phyloP scores from a whole-genome alignment of 2,888 invertebrate genomes.

The Hypsopygia costalis region DNA sequence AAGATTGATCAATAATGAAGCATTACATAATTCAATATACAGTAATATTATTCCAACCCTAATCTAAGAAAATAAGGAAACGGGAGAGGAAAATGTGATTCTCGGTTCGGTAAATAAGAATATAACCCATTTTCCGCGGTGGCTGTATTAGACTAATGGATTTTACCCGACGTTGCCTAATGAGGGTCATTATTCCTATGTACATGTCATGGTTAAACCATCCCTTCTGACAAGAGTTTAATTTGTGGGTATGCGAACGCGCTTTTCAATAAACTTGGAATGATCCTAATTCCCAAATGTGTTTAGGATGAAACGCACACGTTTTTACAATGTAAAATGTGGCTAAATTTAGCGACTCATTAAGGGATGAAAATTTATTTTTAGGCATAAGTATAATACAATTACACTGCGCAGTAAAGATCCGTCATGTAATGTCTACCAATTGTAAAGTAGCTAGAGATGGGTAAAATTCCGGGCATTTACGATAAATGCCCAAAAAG shows the following conservation, averaged over 20 bases:
- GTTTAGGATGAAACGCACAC: not conserved
- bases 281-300: not conserved
- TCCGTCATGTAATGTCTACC: too few relatives aligned
- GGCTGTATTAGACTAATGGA: constrained; percentile 9
- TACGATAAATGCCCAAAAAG: too few relatives aligned
- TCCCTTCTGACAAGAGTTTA: constrained; percentile 10
- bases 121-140: constrained; percentile 6
- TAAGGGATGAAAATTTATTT: too few relatives aligned
- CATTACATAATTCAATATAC: not conserved
- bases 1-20: not conserved
- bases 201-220: constrained; percentile 6
- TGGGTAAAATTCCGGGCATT: too few relatives aligned
- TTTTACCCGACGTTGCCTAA: constrained; percentile 9
- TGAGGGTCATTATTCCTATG: constrained; percentile 7
- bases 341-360: too few relatives aligned
- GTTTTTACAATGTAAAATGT: too few relatives aligned
- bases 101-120: constrained; percentile 7
- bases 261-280: not conserved
- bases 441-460: too few relatives aligned
- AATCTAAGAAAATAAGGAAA: constrained; percentile 7
- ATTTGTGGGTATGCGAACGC: constrained; percentile 2
- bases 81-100: constrained; percentile 6
- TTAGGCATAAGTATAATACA: too few relatives aligned
- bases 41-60: not conserved
- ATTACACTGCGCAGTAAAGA: too few relatives aligned